Base-by-base conservation (phyloP, 2,888 invertebrate species). In the Notocelia uddmanniana region DNA sequence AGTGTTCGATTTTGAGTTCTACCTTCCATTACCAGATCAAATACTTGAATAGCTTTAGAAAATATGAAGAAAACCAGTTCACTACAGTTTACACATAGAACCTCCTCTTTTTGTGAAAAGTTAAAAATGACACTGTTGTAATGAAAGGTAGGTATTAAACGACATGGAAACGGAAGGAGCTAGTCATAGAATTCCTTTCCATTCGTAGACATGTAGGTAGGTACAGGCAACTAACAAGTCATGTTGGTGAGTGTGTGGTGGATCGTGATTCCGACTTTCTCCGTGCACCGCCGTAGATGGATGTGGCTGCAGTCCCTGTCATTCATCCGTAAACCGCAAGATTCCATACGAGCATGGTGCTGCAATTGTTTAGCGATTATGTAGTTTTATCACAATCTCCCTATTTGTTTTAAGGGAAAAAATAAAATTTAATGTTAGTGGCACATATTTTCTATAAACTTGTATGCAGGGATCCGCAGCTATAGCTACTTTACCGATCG, bases 201-300 rank as follows among this genome's bases (percentile, higher is more conserved):
- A 26, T 55, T 63, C 63, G 52, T n/a, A 57, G 54, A 19, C 64
- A 59, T 34, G 23, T 54, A 67, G 15, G 66, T 50, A 59, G 15
- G 66, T 50, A 59, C 55, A 72, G 59, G 55, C 52, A 70, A 48
- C 54, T 67, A 45, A 19, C 45, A 34, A 71, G 66, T 71, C 19
- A 60, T 70, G 70, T 54, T 26, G 37, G 60, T 11, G n/a, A 48
- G 64, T 70, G 59, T 23, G 48, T 48, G 21, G 69, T 64, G 58
- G 50, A 41, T 67, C 77, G 76, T 76, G 76, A 77, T 76, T 63
- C 26, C 71, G 54, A 76, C 79, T 80, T 81, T 80, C 80, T 77
- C 77, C 63, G 75, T 62, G 69, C 68, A 69, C 78, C 78, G 73
- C 78, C 78, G 73, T 78, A 79, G 71, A 78, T 78, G 77, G 80